Base-by-base conservation (phyloP, 2,113 vertebrate species). In the Hirundichthys speculiger region DNA sequence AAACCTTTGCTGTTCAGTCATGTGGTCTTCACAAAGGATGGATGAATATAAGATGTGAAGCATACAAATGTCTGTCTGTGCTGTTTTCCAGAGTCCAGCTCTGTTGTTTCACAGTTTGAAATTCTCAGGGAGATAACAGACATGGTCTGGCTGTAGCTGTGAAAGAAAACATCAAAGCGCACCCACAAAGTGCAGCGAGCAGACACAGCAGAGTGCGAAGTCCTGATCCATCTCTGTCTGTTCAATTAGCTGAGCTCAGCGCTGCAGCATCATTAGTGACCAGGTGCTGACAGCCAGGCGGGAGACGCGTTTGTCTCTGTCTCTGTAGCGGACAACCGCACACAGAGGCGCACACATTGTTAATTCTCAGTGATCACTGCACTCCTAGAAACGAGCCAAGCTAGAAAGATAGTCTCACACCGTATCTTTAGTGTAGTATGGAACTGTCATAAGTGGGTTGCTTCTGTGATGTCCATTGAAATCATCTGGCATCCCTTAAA, bases 171-270 rank as follows among this genome's bases (percentile, higher is more conserved):
- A 62, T 56, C 45, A 49, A 59, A 63, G 59, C 49, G 49, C 59
- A 64, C 27, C 46, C 45, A 59, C 57, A 62, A 8, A 68, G 49
- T 5, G 11, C 14, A 79, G 70, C 0, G 1, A 80, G 73, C 77
- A 80, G 51, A 85, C 57, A 57, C 63, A 86, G 73, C 73, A 77
- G 59, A 77, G 58, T n/a, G 55, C 27, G 42, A 59, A 57, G 52
- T 83, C 77, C 80, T 75, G 83, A 90, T 92, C 82, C 78, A 90
- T 92, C 89, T 89, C 86, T 88, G 91, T 88, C 87, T 55, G 76
- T 48, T 60, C 73, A 73, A 75, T 82, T 75, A 84, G 89, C 89
- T 88, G 87, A 83, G 75, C 85, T 90, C 90, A 90, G 88, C 83
- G 40, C 71, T 70, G 76, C 82, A 52, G 79, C 75, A 83, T 82